Conservation (phyloP, 2,113 vertebrate genomes). For the Hydrolagus affinis region DNA sequence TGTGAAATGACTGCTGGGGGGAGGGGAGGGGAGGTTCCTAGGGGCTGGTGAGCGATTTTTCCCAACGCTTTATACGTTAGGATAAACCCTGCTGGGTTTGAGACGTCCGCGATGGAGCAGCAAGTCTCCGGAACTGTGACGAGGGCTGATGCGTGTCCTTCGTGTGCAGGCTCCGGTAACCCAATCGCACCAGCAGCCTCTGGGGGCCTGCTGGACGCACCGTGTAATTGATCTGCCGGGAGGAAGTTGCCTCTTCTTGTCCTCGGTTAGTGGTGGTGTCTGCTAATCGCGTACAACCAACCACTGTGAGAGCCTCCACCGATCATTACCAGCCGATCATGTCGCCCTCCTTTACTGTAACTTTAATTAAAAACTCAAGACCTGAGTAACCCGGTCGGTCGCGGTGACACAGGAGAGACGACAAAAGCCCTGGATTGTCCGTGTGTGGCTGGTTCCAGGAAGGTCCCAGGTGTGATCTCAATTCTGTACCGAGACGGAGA, state of each 20-base stretch:
- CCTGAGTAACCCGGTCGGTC: neutral
- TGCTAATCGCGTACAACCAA: slow-evolving; percentile 23
- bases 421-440: slow-evolving; percentile 35
- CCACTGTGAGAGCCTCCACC: neutral
- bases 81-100: too few species aligned
- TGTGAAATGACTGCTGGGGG: too few species aligned
- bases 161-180: slow-evolving; percentile 11
- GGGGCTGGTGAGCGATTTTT: too few species aligned
- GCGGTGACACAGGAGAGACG: neutral
- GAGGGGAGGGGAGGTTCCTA: too few species aligned
- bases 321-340: slow-evolving; percentile 25
- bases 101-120: neutral
- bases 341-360: slow-evolving; percentile 20
- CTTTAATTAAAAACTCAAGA: slow-evolving; percentile 30
- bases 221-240: slow-evolving; percentile 17
- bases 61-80: too few species aligned
- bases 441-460: slow-evolving; percentile 34
- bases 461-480: slow-evolving; percentile 26
- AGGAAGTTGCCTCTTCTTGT: slow-evolving; percentile 15
- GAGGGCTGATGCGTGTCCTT: slow-evolving; percentile 16
- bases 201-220: neutral
- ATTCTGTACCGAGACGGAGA: slow-evolving; percentile 38
- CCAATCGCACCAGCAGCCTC: slow-evolving; percentile 25
- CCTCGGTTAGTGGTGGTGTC: slow-evolving; percentile 23
- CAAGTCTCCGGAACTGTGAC: neutral